Conservation (phyloP, 2,888 invertebrate species). For the Halictus quadricinctus region DNA sequence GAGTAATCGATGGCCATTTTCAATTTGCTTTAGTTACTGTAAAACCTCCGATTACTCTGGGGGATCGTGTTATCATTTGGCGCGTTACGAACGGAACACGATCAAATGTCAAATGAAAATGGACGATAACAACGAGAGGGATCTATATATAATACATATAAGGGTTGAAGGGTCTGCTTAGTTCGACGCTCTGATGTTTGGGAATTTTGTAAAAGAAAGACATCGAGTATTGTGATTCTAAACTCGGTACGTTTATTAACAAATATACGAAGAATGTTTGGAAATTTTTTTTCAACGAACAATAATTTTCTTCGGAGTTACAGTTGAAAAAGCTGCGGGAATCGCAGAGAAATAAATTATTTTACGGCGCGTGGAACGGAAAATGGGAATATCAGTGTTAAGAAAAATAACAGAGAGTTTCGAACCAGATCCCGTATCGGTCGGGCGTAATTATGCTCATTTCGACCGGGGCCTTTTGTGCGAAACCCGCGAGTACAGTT, state of each 20-base stretch:
- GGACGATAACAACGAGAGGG: too few relatives aligned
- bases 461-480: neutral
- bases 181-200: too few relatives aligned
- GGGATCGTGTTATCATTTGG: neutral
- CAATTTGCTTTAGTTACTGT: neutral
- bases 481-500: constrained; percentile 34
- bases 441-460: neutral
- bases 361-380: neutral
- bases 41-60: neutral
- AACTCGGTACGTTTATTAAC: neutral
- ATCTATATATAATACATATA: too few relatives aligned
- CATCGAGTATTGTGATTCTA: too few relatives aligned
- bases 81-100: neutral
- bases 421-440: neutral
- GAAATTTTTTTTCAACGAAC: too few relatives aligned
- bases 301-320: neutral
- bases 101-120: neutral
- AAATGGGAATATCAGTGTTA: neutral
- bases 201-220: too few relatives aligned
- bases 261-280: too few relatives aligned
- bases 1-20: neutral
- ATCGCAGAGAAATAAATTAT: neutral
- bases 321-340: neutral
- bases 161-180: too few relatives aligned
- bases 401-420: neutral